A percentile compares a stretch with the other conserved stretches of the same genome.
Conservation (phyloP, 2,113 vertebrate genomes). For the Tyto alba region DNA sequence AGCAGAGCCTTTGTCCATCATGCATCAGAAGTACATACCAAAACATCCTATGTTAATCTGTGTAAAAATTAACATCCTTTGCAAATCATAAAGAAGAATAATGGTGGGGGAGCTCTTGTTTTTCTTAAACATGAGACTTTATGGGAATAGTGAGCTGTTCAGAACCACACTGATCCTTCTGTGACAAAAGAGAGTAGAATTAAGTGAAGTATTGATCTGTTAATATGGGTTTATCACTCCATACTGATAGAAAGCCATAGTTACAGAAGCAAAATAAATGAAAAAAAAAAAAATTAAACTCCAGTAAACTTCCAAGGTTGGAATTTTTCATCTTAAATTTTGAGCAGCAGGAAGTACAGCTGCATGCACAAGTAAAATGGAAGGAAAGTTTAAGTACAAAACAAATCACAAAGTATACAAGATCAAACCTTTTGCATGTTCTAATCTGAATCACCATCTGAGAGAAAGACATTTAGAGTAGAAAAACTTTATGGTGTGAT, state of each 20-base stretch:
- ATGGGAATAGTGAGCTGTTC: not conserved
- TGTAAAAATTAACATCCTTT: not conserved
- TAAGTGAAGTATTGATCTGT: not conserved
- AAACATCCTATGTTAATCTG: not conserved
- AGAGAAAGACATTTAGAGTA: not conserved
- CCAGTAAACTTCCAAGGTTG: not conserved
- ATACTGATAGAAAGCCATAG: not conserved
- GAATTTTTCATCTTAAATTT: not conserved
- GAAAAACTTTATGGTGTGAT: not conserved
- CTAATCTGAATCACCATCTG: not conserved
- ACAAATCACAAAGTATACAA: not conserved
- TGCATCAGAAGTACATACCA: not conserved
- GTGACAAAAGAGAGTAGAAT: not conserved
- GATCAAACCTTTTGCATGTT: not conserved
- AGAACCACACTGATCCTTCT: not conserved
- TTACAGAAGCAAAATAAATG: not conserved
- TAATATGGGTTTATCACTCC: not conserved
- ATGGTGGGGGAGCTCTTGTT: accelerated
- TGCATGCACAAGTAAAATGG: not conserved
- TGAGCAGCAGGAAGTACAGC: not conserved
- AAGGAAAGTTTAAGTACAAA: not conserved
- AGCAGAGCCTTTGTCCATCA: not conserved
- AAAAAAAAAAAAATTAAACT: not conserved
- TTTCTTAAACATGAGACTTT: not conserved
- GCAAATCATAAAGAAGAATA: not conserved